Percentiles rank a stretch among this genome's conserved stretches.
Conservation (phyloP, 2,113 vertebrate species). For the Malurus cyaneus region DNA sequence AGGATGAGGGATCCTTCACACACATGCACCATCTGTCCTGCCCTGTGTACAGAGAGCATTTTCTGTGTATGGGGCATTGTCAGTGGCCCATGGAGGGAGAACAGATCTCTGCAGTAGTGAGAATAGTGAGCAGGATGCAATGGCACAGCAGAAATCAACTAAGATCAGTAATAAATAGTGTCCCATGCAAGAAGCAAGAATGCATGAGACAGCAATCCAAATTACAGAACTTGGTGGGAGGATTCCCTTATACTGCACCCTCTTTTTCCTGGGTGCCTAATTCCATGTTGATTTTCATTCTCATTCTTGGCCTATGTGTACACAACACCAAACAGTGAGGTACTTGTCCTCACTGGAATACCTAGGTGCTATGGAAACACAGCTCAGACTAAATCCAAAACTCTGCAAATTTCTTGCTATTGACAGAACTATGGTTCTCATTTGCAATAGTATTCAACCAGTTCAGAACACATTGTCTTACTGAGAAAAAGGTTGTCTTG, state of each 20-base stretch:
- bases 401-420: background rate
- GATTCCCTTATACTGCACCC: background rate
- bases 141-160: background rate
- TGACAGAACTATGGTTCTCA: background rate
- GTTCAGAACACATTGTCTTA: background rate
- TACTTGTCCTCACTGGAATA: background rate
- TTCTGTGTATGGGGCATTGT: background rate
- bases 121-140: background rate
- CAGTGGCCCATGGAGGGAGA: background rate
- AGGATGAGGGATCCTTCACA: background rate
- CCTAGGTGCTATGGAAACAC: background rate
- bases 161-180: background rate
- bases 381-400: background rate
- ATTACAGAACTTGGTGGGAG: background rate
- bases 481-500: background rate
- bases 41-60: background rate
- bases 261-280: background rate
- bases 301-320: background rate
- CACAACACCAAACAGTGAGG: background rate
- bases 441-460: background rate
- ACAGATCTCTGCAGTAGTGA: accelerated
- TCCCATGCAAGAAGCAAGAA: background rate
- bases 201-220: background rate
- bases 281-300: background rate
- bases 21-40: accelerated